A percentile compares a stretch with the other conserved stretches of the same genome.
Conservation (phyloP, 2,797 vertebrate species). For the Phaenicophaeus curvirostris region DNA sequence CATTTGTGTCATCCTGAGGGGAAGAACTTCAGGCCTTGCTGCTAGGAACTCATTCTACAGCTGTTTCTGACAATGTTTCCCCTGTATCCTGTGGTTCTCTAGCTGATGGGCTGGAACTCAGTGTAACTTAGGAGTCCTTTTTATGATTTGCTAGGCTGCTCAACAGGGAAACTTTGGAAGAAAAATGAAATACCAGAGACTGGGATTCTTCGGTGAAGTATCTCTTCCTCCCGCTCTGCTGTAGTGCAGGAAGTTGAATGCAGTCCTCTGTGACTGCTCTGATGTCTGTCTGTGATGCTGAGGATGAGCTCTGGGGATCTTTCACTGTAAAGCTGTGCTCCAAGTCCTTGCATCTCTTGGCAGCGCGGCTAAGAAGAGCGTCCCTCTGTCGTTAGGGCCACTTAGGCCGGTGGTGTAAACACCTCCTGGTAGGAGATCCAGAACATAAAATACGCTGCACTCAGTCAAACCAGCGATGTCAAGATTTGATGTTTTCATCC, state of each 20-base stretch:
- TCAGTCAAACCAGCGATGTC: not conserved
- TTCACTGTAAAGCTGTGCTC: not conserved
- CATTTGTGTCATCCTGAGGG: slow-evolving; percentile 43
- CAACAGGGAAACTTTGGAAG: not conserved
- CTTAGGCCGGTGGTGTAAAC: not conserved
- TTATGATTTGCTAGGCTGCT: not conserved
- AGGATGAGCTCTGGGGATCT: not conserved
- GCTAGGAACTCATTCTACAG: slow-evolving; percentile 8
- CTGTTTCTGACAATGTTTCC: not conserved
- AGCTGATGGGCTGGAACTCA: slow-evolving; percentile 6
- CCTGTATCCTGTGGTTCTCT: not conserved
- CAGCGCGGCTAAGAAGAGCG: not conserved
- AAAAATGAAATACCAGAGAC: not conserved
- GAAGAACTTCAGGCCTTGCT: not conserved
- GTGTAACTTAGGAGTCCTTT: not conserved
- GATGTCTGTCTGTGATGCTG: not conserved
- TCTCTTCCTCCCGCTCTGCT: not conserved
- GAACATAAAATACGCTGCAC: not conserved
- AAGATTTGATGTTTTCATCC: not conserved
- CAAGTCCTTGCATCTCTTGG: not conserved
- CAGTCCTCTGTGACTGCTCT: not conserved
- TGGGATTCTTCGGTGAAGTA: not conserved
- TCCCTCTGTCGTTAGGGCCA: not conserved
- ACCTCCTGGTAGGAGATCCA: too few species aligned
- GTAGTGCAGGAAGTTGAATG: not conserved